Evolutionary conservation across 2,888 invertebrate genomes (phyloP), one percentile per base, ranked within the genome.

Genomic region (Rhagonycha lutea): DNA sequence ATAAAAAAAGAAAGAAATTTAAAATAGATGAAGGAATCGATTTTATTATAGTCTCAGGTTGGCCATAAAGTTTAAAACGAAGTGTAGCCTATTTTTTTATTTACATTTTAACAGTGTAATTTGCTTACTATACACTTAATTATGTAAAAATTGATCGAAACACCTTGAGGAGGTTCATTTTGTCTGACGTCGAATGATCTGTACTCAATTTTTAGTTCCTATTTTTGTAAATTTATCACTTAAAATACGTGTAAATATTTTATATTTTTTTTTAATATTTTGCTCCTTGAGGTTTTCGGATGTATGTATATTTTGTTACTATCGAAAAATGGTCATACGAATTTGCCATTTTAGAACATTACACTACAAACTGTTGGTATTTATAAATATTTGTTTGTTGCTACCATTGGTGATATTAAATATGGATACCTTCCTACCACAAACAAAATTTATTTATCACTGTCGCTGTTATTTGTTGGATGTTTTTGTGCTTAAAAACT

Each of bases 291-390:
- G 47, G 47, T 47, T 47, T 47, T 47, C 47, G 47, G 47, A n/a
- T 47, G 47, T 47, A 47, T 47, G 47, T 47, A 47, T 47, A 47
- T 47, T 47, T 47, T 47, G 47, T 47, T 47, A 47, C 47, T 47
- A 47, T 65, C 63, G 63, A 65, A 65, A 24, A 65, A 65, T 23
- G 63, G 26, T 65, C 12, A 18, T 65, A 65, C 63, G 63, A 26
- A 65, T 72, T 76, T 70, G 71, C 72, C 70, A 76, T 72, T 70
- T 67, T 65, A 70, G 74, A 77, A 74, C 61, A 72, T 77, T 77
- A 72, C 77, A 77, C 77, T 77, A 77, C 77, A 77, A 77, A 77
- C 77, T 77, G 77, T 47, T 47, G n/a, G 47, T 72, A 29, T 68
- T 72, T 75, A 68, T 71, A 69, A 70, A 75, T 29, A 61, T 26